A percentile compares a stretch with the other conserved stretches of the same genome.
phyloP scores from a whole-genome alignment of 2,113 vertebrate species.

The Ginglymostoma cirratum region DNA sequence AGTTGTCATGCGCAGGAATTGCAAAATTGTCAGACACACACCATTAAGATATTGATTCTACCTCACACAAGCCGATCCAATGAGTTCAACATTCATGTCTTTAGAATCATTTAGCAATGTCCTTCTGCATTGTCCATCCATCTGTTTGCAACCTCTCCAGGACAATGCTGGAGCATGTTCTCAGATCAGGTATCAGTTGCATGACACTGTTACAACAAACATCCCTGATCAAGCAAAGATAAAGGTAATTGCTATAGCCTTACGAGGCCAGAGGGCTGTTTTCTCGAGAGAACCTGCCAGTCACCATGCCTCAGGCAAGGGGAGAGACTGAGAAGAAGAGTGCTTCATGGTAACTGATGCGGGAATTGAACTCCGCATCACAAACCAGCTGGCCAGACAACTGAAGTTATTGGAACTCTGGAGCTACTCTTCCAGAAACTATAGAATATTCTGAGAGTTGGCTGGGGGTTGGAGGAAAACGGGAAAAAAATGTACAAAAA shows the following conservation, averaged over 20 bases:
- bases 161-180: not conserved
- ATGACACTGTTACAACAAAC: not conserved
- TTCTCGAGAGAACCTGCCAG: no score
- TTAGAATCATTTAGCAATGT: not conserved
- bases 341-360: no score
- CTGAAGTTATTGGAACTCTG: not conserved
- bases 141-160: not conserved
- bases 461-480: not conserved
- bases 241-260: not conserved
- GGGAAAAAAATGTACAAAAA: not conserved
- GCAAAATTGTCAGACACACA: no score
- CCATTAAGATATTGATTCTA: not conserved
- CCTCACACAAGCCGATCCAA: not conserved
- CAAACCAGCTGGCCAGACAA: no score
- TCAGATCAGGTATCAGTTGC: not conserved
- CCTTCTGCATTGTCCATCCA: not conserved
- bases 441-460: not conserved
- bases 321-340: no score
- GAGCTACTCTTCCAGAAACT: not conserved
- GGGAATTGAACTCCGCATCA: no score
- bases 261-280: no score
- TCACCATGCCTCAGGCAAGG: no score
- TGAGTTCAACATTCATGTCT: not conserved
- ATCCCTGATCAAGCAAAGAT: not conserved
- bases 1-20: no score